These are phyloP conservation scores for Platichthys stellatus DNA, from an alignment of 2,113 vertebrate genomes.

Conservation along the genomic window DNA sequence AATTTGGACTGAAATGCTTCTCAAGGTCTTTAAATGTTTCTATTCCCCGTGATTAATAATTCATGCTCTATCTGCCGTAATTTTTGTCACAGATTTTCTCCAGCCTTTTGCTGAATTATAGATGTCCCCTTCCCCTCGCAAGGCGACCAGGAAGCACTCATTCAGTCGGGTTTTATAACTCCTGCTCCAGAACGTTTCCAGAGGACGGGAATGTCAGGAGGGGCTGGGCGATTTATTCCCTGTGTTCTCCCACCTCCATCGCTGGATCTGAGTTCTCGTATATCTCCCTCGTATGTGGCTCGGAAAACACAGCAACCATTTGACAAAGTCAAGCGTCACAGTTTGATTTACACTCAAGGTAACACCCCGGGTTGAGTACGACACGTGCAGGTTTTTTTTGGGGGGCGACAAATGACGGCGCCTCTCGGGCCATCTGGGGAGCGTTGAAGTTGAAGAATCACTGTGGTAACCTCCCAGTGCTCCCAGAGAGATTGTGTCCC, in stretches of 20 bases:
- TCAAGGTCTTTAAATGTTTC: slow-evolving; percentile 79
- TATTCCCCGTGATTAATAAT: slow-evolving; percentile 74
- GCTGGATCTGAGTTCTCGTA: slow-evolving; percentile 57
- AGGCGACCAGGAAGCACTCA: slow-evolving; percentile 62
- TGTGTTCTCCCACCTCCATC: slow-evolving; percentile 43
- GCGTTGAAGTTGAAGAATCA: slow-evolving; percentile 63
- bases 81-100: slow-evolving; percentile 77
- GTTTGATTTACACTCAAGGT: slow-evolving; percentile 72
- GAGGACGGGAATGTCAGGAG: slow-evolving; percentile 61
- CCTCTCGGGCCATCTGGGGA: slow-evolving; percentile 59
- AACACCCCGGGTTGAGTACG: slow-evolving; percentile 62
- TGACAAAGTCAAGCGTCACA: slow-evolving; percentile 68
- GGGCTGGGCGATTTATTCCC: slow-evolving; percentile 58
- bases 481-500: slow-evolving; percentile 47
- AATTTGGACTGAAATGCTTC: slow-evolving; percentile 67
- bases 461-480: slow-evolving; percentile 64
- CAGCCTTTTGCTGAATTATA: slow-evolving; percentile 79
- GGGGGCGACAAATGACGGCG: slow-evolving; percentile 66
- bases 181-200: slow-evolving; percentile 54
- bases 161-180: slow-evolving; percentile 67
- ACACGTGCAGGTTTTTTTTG: slow-evolving; percentile 54
- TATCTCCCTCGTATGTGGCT: slow-evolving; percentile 67
- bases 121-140: slow-evolving; percentile 63
- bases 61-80: slow-evolving; percentile 76
- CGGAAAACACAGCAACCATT: slow-evolving; percentile 63